phyloP scores from a whole-genome alignment of 2,888 invertebrate genomes.

The Cheilosia scutellata region DNA sequence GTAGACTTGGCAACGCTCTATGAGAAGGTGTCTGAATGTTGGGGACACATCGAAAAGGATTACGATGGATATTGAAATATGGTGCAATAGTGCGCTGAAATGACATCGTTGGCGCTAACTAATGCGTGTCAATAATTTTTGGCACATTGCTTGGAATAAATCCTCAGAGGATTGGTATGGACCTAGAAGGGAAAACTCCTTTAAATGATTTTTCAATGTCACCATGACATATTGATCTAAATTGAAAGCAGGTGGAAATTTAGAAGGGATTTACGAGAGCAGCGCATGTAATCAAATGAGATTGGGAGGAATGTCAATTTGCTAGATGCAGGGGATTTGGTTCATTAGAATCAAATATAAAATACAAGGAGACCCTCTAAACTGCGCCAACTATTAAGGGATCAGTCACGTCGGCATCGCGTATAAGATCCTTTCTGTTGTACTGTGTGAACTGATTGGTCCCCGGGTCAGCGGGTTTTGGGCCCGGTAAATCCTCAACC shows the following conservation, averaged over 20 bases:
- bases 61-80: conserved; percentile 54
- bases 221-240: conserved; percentile 30
- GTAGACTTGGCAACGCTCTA: not conserved
- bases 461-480: too few relatives aligned
- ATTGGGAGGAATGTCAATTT: not conserved
- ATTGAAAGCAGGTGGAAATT: conserved; percentile 16
- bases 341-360: too few relatives aligned
- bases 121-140: conserved; percentile 37
- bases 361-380: too few relatives aligned
- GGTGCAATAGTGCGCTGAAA: conserved; percentile 33
- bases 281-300: not conserved
- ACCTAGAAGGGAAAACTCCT: conserved; percentile 14
- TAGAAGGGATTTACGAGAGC: not conserved
- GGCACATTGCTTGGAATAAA: conserved; percentile 8
- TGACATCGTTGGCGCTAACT: conserved; percentile 39
- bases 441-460: too few relatives aligned
- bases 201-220: conserved; percentile 41
- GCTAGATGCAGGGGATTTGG: not conserved
- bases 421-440: too few relatives aligned
- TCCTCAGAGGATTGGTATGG: not conserved
- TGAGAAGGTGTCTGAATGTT: conserved; percentile 13
- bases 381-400: too few relatives aligned
- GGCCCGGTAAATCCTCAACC: too few relatives aligned
- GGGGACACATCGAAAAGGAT: conserved; percentile 33
- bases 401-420: too few relatives aligned